phyloP scores from a whole-genome alignment of 1,140 invertebrate genomes.

The Drosophila kurseongensis region DNA sequence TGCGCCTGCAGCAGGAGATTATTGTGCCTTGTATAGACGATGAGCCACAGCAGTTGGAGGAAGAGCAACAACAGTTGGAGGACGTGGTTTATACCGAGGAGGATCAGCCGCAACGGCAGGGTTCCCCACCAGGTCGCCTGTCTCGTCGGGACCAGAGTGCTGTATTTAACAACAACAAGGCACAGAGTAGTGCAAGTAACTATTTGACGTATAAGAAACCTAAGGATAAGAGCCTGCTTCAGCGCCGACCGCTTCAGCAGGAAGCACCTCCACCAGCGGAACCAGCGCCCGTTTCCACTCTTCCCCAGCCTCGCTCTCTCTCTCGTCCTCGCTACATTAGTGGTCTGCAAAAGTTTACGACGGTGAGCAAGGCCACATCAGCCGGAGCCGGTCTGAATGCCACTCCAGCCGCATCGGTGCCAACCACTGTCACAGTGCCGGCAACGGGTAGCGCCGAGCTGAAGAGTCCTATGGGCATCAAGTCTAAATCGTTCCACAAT shows the following conservation, averaged over 20 bases:
- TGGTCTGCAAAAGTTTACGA: constrained; percentile 72
- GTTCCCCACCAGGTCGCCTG: constrained; percentile 40
- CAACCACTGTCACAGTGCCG: constrained; percentile 9
- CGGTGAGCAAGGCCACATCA: constrained; percentile 74
- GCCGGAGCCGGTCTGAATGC: constrained; percentile 72
- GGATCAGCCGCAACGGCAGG: constrained; percentile 24
- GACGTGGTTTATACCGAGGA: constrained; percentile 3
- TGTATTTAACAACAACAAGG: constrained; percentile 32
- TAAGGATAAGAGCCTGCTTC: constrained; percentile 58
- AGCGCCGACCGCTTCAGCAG: constrained; percentile 44
- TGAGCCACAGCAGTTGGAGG: constrained; percentile 40
- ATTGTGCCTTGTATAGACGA: constrained; percentile 77
- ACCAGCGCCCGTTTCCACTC: neutral
- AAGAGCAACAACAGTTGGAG: constrained; percentile 24
- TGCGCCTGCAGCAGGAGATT: constrained; percentile 50
- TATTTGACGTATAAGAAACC: constrained; percentile 80
- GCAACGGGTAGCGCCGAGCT: constrained; percentile 42
- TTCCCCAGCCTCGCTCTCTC: constrained; percentile 63
- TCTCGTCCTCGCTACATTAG: constrained; percentile 79
- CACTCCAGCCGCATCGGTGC: constrained; percentile 13
- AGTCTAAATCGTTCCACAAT: constrained; percentile 83
- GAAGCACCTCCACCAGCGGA: constrained; percentile 8
- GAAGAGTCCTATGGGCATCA: constrained; percentile 83
- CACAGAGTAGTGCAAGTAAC: constrained; percentile 33
- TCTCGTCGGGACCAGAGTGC: constrained; percentile 61